Evolutionary conservation across 23 tunicate genomes (phyloP).

Genomic region (Botrylloides violaceus): DNA sequence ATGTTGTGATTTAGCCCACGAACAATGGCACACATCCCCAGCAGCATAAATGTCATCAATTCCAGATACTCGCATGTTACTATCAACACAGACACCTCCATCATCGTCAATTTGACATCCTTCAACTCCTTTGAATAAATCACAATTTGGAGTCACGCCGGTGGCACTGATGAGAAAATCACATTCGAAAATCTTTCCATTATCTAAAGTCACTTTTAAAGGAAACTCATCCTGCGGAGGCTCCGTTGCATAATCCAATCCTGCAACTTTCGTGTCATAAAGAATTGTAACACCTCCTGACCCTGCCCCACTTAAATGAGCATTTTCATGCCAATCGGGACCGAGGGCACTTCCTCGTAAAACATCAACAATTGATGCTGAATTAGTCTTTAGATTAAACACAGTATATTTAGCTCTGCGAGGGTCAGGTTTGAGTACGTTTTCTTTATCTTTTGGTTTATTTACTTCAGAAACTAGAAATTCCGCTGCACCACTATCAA

Average conservation of each 20-base stretch:
- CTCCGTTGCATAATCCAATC: conserved; percentile 8
- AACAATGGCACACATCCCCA: conserved; percentile 77
- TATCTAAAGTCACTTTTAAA: conserved; percentile 41
- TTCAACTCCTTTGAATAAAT: conserved; percentile 26
- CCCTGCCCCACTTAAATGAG: conserved; percentile 23
- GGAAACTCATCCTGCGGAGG: conserved; percentile 39
- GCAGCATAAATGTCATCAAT: conserved; percentile 62
- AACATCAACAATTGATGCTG: conserved; percentile 1
- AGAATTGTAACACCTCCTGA: conserved; percentile 22
- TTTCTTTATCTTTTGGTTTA: neutral
- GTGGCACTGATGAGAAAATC: conserved; percentile 89
- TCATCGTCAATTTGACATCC: conserved; percentile 14
- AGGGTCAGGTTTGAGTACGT: conserved; percentile 2
- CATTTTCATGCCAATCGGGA: conserved; percentile 77
- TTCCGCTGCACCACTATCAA: conserved; percentile 86
- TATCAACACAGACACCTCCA: conserved; percentile 70
- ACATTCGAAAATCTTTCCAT: conserved; percentile 37
- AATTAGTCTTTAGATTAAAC: conserved; percentile 13
- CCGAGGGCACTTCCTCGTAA: conserved; percentile 71
- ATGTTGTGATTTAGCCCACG: conserved; percentile 50
- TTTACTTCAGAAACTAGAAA: conserved; percentile 51
- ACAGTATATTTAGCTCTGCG: conserved; percentile 23
- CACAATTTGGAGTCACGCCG: conserved; percentile 58
- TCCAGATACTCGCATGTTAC: conserved; percentile 69
- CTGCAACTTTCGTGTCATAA: conserved; percentile 44